Conservation (phyloP, 1,140 invertebrate species). For the Tetramorium simillimum region DNA sequence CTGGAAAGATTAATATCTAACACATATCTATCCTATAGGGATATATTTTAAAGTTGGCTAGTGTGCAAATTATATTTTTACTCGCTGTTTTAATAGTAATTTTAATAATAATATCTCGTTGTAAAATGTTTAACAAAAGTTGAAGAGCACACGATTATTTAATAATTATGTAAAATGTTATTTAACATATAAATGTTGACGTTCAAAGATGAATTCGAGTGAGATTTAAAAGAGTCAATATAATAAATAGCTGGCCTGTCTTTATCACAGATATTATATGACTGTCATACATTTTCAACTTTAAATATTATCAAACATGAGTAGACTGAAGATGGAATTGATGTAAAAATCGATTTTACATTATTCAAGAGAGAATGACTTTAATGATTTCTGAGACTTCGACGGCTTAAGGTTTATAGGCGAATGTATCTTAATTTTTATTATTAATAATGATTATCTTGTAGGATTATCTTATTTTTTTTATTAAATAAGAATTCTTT, state of each 20-base stretch:
- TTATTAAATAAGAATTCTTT: not conserved
- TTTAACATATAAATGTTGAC: conserved; percentile 27
- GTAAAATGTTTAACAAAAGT: conserved; percentile 25
- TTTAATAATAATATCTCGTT: not conserved
- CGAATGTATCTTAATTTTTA: conserved; percentile 33
- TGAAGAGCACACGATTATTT: not conserved
- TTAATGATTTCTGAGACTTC: not conserved
- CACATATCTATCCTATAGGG: conserved; percentile 4
- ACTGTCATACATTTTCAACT: not conserved
- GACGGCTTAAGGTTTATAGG: conserved; percentile 10
- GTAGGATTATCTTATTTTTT: not conserved
- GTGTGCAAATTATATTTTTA: conserved; percentile 14
- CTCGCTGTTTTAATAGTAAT: not conserved
- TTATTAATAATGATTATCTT: not conserved
- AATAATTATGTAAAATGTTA: conserved; percentile 2
- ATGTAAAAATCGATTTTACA: conserved; percentile 9
- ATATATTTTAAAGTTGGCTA: conserved; percentile 21
- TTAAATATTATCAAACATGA: not conserved
- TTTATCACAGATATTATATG: not conserved
- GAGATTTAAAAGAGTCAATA: not conserved
- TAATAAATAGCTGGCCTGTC: not conserved
- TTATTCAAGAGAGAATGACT: conserved; percentile 20
- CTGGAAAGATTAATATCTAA: not conserved
- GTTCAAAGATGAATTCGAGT: not conserved
- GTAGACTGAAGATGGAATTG: not conserved